Percentiles rank a stretch among this genome's conserved stretches.
phyloP scores from a whole-genome alignment of 2,888 invertebrate species.

The Baccha elongata region DNA sequence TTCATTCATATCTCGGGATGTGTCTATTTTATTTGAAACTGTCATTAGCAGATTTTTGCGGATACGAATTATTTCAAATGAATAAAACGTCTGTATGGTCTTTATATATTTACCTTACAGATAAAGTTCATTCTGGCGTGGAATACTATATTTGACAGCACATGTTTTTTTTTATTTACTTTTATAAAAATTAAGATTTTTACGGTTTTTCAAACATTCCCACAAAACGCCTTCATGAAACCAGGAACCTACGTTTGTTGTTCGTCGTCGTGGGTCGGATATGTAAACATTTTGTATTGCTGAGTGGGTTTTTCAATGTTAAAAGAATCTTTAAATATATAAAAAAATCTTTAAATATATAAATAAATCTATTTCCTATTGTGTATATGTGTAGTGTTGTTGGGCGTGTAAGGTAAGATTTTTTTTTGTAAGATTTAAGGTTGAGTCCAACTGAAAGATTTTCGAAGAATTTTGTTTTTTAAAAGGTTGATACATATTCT shows the following conservation, averaged over 20 bases:
- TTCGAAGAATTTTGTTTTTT: not conserved
- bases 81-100: slow-evolving; percentile 67
- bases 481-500: not conserved
- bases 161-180: slow-evolving; percentile 36
- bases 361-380: not conserved
- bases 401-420: not conserved
- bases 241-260: no score
- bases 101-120: slow-evolving; percentile 36
- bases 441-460: not conserved
- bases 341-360: no score
- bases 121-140: slow-evolving; percentile 60
- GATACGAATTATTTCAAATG: slow-evolving; percentile 36
- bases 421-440: not conserved
- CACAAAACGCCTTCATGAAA: slow-evolving; percentile 6
- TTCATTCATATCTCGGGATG: slow-evolving; percentile 37
- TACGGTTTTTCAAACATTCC: slow-evolving; percentile 6
- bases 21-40: slow-evolving; percentile 65
- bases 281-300: no score
- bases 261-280: no score
- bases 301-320: no score
- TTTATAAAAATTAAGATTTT: not conserved
- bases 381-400: not conserved
- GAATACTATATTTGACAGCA: slow-evolving; percentile 67
- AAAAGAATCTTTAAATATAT: no score
- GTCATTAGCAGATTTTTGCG: slow-evolving; percentile 60